Conservation (phyloP, 2,888 invertebrate species). For the Ophion ellenae region DNA sequence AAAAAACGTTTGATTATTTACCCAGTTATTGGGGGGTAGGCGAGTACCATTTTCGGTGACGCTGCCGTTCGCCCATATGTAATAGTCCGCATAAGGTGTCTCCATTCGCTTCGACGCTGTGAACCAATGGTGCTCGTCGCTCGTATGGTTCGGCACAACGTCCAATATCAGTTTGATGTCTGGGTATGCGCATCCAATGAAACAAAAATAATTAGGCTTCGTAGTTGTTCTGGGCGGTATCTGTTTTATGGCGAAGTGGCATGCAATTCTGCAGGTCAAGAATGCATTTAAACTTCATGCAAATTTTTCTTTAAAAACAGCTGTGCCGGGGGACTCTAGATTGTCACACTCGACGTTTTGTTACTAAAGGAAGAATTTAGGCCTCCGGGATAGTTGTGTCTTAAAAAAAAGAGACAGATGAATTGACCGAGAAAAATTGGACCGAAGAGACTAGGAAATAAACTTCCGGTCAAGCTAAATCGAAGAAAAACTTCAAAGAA, state of each 20-base stretch:
- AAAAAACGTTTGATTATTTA: conserved; percentile 79
- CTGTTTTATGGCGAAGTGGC: too few relatives aligned
- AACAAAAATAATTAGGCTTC: neutral
- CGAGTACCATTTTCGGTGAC: conserved; percentile 78
- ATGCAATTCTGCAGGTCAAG: neutral
- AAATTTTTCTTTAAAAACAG: neutral
- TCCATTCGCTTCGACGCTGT: conserved; percentile 66
- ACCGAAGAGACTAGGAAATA: too few relatives aligned
- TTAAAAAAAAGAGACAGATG: too few relatives aligned
- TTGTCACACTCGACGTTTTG: too few relatives aligned
- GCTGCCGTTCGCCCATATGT: conserved; percentile 76
- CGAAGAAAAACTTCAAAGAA: too few relatives aligned
- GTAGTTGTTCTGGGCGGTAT: too few relatives aligned
- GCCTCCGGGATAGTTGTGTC: too few relatives aligned
- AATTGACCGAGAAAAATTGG: too few relatives aligned
- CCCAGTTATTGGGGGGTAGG: conserved; percentile 92
- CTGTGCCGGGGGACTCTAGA: too few relatives aligned
- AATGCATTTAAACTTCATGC: neutral
- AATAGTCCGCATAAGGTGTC: conserved; percentile 73
- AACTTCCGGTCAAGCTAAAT: too few relatives aligned
- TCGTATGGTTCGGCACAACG: conserved; percentile 79
- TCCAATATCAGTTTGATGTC: conserved; percentile 79
- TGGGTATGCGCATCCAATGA: conserved; percentile 48
- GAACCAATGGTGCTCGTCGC: conserved; percentile 78
- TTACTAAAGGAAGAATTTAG: too few relatives aligned